Conservation (phyloP, 2,888 invertebrate genomes). For the Rhaphigaster nebulosa region DNA sequence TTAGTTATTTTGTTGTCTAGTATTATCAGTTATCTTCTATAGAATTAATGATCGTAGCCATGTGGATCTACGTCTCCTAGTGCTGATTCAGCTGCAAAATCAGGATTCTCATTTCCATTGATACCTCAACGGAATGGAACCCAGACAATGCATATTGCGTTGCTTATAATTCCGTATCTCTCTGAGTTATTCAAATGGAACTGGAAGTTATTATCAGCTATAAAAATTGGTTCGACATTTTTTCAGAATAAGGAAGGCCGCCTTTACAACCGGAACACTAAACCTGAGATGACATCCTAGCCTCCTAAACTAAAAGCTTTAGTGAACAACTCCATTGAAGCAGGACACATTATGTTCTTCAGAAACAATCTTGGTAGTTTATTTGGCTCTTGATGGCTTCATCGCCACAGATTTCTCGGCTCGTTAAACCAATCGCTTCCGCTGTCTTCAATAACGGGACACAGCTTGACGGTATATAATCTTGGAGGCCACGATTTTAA, state of each 20-base stretch:
- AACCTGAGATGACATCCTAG: not conserved
- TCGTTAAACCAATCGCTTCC: slow-evolving; percentile 9
- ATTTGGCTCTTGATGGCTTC: not conserved
- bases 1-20: too few relatives aligned
- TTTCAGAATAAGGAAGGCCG: too few relatives aligned
- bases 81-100: not conserved
- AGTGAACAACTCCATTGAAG: not conserved
- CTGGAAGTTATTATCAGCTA: not conserved
- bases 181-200: not conserved
- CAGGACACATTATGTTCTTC: not conserved
- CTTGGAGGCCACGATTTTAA: slow-evolving; percentile 20
- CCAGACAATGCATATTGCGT: not conserved
- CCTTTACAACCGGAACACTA: not conserved
- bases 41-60: too few relatives aligned
- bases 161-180: not conserved
- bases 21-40: too few relatives aligned
- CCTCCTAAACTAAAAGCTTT: not conserved
- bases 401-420: slow-evolving; percentile 6
- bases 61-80: too few relatives aligned
- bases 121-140: not conserved
- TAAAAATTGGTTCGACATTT: not conserved
- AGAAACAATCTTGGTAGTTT: not conserved
- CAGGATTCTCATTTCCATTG: not conserved
- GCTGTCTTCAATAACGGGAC: slow-evolving; percentile 8
- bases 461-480: slow-evolving; percentile 6